These are phyloP conservation scores for Ypsolopha sequella DNA, from an alignment of 2,888 invertebrate genomes.

Conservation along the genomic window DNA sequence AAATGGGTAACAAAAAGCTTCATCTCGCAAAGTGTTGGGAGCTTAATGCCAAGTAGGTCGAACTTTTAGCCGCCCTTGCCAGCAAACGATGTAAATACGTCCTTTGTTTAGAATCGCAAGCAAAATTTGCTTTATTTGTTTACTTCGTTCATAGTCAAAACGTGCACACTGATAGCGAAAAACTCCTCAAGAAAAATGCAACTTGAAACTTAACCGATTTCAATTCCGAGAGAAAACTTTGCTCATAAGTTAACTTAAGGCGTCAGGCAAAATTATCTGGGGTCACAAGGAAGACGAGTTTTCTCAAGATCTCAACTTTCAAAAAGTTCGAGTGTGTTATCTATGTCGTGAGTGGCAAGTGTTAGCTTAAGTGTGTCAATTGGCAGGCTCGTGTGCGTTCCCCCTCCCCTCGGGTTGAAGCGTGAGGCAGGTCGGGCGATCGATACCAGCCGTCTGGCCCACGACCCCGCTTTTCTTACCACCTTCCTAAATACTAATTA, in stretches of 20 bases:
- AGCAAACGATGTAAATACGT: neutral
- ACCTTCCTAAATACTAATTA: constrained; percentile 72
- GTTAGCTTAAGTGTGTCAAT: constrained; percentile 70
- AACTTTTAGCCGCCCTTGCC: constrained; percentile 36
- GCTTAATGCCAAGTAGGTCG: constrained; percentile 56
- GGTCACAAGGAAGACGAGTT: neutral
- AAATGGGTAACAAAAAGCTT: constrained; percentile 1
- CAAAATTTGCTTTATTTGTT: neutral
- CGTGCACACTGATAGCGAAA: too few species aligned
- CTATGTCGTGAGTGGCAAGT: constrained; percentile 49
- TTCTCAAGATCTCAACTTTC: neutral
- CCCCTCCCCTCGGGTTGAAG: constrained; percentile 30
- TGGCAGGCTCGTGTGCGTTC: constrained; percentile 67
- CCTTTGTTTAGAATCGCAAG: neutral
- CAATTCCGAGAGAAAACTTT: neutral
- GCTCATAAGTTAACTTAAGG: neutral
- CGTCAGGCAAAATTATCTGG: neutral
- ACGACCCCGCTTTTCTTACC: constrained; percentile 70
- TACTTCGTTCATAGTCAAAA: too few species aligned
- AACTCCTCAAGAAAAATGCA: too few species aligned
- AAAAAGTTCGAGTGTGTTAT: constrained; percentile 1
- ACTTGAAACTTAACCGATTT: neutral
- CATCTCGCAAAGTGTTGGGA: neutral
- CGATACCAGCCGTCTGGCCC: constrained; percentile 76
- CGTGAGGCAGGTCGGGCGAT: constrained; percentile 72